Base-by-base conservation (phyloP, 2,113 vertebrate species). In the Crotalus viridis region DNA sequence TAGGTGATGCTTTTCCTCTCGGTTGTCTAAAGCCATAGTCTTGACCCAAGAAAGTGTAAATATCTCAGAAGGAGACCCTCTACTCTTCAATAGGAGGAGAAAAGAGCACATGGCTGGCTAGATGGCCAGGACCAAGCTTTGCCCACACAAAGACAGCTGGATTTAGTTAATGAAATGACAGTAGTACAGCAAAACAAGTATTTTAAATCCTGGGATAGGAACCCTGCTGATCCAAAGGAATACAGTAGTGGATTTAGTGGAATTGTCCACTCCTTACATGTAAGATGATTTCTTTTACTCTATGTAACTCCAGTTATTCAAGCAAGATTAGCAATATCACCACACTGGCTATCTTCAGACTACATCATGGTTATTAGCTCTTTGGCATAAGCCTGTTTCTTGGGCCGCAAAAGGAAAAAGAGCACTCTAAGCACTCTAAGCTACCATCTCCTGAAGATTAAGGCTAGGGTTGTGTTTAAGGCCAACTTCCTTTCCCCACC, bases 391-490 rank as follows among this genome's bases (percentile, higher is more conserved):
- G 89, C 46, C 17, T 6, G 9, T 22, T 26, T 64, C 10, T 24
- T 52, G 85, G 10, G 61, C 28, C 43, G 15, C 39, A 21, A 43
- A 43, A 81, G 3, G 74, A 22, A 81, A 43, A 39, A 43, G 5
- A 15, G 55, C 54, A 39, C 22, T 6, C 9, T 57, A 57, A 46
- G 24, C 69, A n/a, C n/a, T n/a, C n/a, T n/a, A n/a, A n/a, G 17
- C 90, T 24, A 9, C 5, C 3, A 2, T n/a, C 9, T 33, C 24
- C 10, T 33, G 59, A 21, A 46, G 59, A 12, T 19, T 91, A 55
- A 39, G 85, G 9, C 10, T 17, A 19, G 28, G 43, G 24, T 59
- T 46, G 39, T 33, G 21, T 15, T 86, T 96, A 96, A 96, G 96
- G 94, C 95, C 93, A 19, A 19, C 69, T 81, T 17, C 33, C 69